Base-by-base conservation (phyloP, 2,113 vertebrate genomes). In the Callionymus lyra region DNA sequence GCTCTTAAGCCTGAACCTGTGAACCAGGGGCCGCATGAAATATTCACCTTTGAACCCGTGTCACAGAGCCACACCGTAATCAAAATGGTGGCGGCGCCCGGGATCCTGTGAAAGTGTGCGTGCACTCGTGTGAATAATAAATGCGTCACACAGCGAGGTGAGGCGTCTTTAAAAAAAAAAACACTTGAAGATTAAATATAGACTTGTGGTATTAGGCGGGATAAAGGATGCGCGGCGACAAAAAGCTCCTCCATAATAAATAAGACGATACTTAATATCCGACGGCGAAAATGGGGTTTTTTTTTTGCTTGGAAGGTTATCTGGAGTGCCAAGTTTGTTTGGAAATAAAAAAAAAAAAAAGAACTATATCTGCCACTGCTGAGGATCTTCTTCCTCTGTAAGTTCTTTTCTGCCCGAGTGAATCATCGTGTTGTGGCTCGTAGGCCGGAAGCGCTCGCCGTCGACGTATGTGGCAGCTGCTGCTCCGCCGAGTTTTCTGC, bases 11-110 rank as follows among this genome's bases (percentile, higher is more conserved):
- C 36, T 43, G 32, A 59, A 63, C 41, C 44, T 53, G 1, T 12
- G 41, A 59, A 47, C 51, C 48, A 60, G 50, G 43, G 27, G 35
- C 19, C 1, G 1, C 36, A 74, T 81, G 1, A 80, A 81, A 80
- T 62, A 81, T 83, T 74, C 12, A 65, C 35, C 11, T 43, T 39
- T 44, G 46, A 43, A 17, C 36, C 31, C 16, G 65, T 82, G 72
- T 73, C 57, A 54, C 44, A 2, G 40, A 47, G 37, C 44, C 45
- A 34, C 34, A 19, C 54, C 47, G 62, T 53, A 77, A 79, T 82
- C 76, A 82, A 79, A 79, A 70, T 35, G 57, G 63, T 76, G 69
- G 70, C 66, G 68, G 31, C 12, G 14, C 63, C n/a, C 51, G 56
- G 61, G 61, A 68, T 75, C 59, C 51, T 67, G 79, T 63, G 60